Evolutionary conservation across 2,888 invertebrate species (phyloP).

Genomic region (Acleris cristana): DNA sequence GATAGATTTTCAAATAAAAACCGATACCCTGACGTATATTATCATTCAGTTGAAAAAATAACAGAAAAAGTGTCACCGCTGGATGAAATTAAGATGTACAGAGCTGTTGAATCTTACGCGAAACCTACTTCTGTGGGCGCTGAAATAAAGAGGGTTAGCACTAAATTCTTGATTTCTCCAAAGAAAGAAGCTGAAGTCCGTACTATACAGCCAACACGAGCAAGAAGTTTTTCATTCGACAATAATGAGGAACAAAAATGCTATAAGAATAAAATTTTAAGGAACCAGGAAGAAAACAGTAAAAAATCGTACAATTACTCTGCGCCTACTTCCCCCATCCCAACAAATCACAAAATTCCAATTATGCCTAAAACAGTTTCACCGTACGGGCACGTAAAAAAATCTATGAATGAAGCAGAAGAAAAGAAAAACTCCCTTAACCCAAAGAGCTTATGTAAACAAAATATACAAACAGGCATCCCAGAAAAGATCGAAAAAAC

Average conservation of each 20-base stretch:
- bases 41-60: conserved; percentile 73
- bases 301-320: conserved; percentile 73
- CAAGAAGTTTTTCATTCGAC: conserved; percentile 71
- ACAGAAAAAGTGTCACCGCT: conserved; percentile 61
- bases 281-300: conserved; percentile 40
- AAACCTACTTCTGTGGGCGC: conserved; percentile 74
- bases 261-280: conserved; percentile 18
- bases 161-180: conserved; percentile 74
- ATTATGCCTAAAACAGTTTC: conserved; percentile 75
- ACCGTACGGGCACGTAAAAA: conserved; percentile 71
- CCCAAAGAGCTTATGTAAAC: conserved; percentile 46
- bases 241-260: conserved; percentile 50
- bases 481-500: conserved; percentile 3
- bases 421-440: conserved; percentile 67
- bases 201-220: conserved; percentile 73
- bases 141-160: conserved; percentile 77
- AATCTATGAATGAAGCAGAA: conserved; percentile 71
- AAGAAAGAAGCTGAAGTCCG: conserved; percentile 79
- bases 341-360: conserved; percentile 66
- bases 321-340: conserved; percentile 75
- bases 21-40: conserved; percentile 70
- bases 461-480: background rate
- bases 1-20: conserved; percentile 37
- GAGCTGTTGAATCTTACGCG: conserved; percentile 59
- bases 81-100: conserved; percentile 67